A percentile compares a stretch with the other conserved stretches of the same genome.
Conservation (phyloP, 2,113 vertebrate genomes). For the Oncorhynchus nerka region DNA sequence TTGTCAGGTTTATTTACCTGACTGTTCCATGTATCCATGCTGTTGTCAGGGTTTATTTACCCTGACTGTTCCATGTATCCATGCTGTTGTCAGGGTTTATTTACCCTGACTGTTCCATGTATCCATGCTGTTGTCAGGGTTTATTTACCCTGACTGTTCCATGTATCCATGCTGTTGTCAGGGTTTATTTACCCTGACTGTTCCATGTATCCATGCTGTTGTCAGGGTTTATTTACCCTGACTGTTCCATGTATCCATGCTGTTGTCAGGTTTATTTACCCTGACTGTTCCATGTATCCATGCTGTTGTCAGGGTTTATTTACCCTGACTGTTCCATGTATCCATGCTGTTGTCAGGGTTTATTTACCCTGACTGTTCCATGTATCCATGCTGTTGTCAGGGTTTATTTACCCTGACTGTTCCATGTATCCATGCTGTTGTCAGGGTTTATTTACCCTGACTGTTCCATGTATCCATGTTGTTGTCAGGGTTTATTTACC, state of each 20-base stretch:
- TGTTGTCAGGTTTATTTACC: background rate
- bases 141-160: background rate
- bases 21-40: conserved; percentile 16
- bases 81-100: background rate
- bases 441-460: background rate
- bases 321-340: conserved; percentile 13
- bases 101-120: conserved; percentile 14
- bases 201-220: conserved; percentile 13
- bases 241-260: conserved; percentile 16
- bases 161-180: conserved; percentile 1
- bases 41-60: background rate
- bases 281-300: conserved; percentile 14
- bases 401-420: background rate
- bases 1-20: background rate
- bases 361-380: conserved; percentile 1
- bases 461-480: conserved; percentile 17
- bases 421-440: conserved; percentile 14
- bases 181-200: background rate
- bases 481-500: background rate
- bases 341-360: background rate
- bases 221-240: background rate
- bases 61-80: conserved; percentile 14
- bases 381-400: background rate
- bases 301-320: background rate
- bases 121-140: background rate